Percentiles rank a stretch among this genome's conserved stretches.
Evolutionary conservation across 2,888 invertebrate genomes (phyloP).

Genomic region (Meandrusa payeni): DNA sequence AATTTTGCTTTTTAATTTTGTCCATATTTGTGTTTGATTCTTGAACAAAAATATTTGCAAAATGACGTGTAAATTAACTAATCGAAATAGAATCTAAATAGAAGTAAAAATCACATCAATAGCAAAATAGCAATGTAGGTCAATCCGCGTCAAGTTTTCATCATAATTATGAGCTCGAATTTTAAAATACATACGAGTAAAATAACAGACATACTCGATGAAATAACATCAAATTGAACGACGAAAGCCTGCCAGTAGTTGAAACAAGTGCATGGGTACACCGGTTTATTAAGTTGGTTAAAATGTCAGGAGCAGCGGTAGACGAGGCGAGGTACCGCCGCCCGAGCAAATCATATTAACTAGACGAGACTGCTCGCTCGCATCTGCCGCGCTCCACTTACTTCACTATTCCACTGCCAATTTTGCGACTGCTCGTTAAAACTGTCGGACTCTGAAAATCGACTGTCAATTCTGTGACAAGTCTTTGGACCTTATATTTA

Average conservation of each 20-base stretch:
- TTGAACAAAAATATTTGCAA: background rate
- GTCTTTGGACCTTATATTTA: no score
- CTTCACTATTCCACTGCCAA: conserved; percentile 43
- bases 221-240: no score
- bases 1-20: no score
- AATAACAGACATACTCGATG: no score
- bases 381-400: conserved; percentile 36
- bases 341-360: conserved; percentile 65
- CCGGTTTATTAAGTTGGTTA: conserved; percentile 62
- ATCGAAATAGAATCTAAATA: no score
- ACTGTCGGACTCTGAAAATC: conserved; percentile 16
- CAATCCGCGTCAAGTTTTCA: no score
- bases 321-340: conserved; percentile 32
- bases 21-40: no score
- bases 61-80: background rate
- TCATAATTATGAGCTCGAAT: no score
- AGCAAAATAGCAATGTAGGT: no score
- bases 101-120: no score
- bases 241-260: conserved; percentile 41
- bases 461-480: conserved; percentile 12
- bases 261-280: conserved; percentile 39
- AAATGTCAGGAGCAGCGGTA: conserved; percentile 45
- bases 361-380: conserved; percentile 35
- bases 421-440: conserved; percentile 33
- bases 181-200: no score